These are phyloP conservation scores for Gonatopus flavifemur DNA, from an alignment of 1,140 invertebrate genomes.

Conservation along the genomic window DNA sequence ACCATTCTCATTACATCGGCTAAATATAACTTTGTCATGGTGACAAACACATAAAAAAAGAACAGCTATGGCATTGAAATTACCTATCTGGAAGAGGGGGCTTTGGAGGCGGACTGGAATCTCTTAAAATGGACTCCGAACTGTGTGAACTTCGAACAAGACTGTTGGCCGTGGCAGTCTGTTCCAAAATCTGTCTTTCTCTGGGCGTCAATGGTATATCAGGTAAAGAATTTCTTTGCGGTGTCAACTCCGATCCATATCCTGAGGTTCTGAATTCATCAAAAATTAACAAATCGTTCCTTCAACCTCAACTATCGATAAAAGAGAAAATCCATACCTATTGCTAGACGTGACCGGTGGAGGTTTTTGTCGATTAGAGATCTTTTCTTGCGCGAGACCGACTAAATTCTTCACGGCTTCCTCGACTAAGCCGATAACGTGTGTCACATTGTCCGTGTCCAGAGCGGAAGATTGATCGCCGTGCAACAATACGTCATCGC, in stretches of 20 bases:
- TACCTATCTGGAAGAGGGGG: conserved; percentile 79
- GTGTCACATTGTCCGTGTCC: conserved; percentile 73
- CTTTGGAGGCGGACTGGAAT: conserved; percentile 78
- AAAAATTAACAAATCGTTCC: neutral
- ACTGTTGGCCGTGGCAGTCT: conserved; percentile 59
- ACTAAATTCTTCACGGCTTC: conserved; percentile 77
- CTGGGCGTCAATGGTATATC: conserved; percentile 83
- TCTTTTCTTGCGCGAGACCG: conserved; percentile 66
- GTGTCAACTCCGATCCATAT: conserved; percentile 48
- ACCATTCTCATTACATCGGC: too few species aligned
- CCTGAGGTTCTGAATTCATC: conserved; percentile 45
- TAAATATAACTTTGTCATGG: too few species aligned
- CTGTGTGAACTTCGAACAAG: conserved; percentile 71
- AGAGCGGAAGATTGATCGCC: conserved; percentile 67
- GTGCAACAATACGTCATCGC: conserved; percentile 83
- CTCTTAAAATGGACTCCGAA: conserved; percentile 71
- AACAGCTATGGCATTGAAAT: conserved; percentile 12
- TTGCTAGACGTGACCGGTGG: conserved; percentile 49
- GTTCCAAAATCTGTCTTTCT: conserved; percentile 70
- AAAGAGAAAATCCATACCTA: conserved; percentile 31
- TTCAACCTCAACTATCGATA: neutral
- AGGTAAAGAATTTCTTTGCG: conserved; percentile 69
- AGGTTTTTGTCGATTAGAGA: conserved; percentile 61
- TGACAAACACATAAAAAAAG: too few species aligned
- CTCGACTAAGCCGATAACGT: conserved; percentile 76